Evolutionary conservation across 2,888 invertebrate species (phyloP), one percentile per base, ranked within the genome.

Genomic region (Sympetrum striolatum): DNA sequence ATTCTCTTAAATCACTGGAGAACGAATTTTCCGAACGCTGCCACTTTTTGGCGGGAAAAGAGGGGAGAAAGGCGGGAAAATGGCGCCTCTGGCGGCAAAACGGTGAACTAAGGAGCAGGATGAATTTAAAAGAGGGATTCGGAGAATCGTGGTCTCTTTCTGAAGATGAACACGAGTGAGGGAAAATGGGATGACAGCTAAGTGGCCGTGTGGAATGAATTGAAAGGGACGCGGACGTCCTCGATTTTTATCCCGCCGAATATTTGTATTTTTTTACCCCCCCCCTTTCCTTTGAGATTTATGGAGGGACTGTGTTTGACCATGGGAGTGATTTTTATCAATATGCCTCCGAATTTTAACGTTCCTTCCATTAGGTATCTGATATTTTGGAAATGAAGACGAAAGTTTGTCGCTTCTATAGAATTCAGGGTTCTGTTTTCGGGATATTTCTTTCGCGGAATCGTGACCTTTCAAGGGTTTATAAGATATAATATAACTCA

Each of bases 131-230:
- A 86, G 18, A 60, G 64, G 60, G 58, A 60, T 64, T 64, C 14
- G 60, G 60, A 37, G 86, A 31, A 58, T 12, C 14, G 37, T 22
- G 22, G 60, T n/a, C 37, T n/a, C 86, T 37, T 60, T 86, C 39
- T 86, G n/a, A 64, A n/a, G 86, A 86, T 86, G 86, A 86, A 53
- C 39, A 86, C 25, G 60, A 64, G n/a, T 64, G 64, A 86, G 60
- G 64, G 60, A n/a, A 86, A 86, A 60, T 64, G 86, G 60, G 37
- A 64, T 64, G 86, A 86, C 86, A 60, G 39, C 86, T 60, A 86
- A 86, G 60, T 86, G 86, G 86, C 86, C 60, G 86, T 37, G 86
- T n/a, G n/a, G 15, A 37, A 86, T 86, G 53, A 60, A 64, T 64
- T 37, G 86, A 37, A 64, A 31, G 60, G 22, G 86, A 64, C 31